These are phyloP conservation scores for Pediacus dermestoides DNA, from an alignment of 2,888 invertebrate genomes.

Conservation along the genomic window DNA sequence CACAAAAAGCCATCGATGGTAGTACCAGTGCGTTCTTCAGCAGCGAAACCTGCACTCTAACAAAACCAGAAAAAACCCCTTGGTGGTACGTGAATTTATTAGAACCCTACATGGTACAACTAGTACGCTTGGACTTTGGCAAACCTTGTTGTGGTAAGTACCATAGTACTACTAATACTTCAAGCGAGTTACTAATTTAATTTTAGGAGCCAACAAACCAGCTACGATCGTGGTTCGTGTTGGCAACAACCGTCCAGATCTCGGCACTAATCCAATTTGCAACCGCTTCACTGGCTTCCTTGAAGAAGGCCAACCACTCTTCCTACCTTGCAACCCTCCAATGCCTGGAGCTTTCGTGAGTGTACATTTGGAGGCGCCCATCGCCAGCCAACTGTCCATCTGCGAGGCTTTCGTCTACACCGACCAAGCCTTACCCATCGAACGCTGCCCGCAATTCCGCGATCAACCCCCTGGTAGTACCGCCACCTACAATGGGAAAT, in stretches of 20 bases:
- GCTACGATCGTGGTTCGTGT: slow-evolving; percentile 87
- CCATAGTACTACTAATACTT: not conserved
- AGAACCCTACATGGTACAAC: slow-evolving; percentile 92
- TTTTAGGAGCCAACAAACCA: slow-evolving; percentile 68
- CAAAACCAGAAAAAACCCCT: slow-evolving; percentile 76
- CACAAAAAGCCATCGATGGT: slow-evolving; percentile 88
- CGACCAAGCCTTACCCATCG: slow-evolving; percentile 86
- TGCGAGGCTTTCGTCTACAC: slow-evolving; percentile 94
- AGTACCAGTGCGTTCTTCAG: slow-evolving; percentile 81
- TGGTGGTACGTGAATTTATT: slow-evolving; percentile 96
- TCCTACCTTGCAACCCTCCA: slow-evolving; percentile 89
- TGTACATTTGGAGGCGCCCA: slow-evolving; percentile 77
- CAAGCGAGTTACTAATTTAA: slow-evolving; percentile 4
- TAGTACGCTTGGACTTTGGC: slow-evolving; percentile 86
- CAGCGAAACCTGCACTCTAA: slow-evolving; percentile 82
- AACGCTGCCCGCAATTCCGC: slow-evolving; percentile 86
- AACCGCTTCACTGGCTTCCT: slow-evolving; percentile 83
- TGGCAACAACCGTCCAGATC: slow-evolving; percentile 87
- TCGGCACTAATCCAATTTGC: slow-evolving; percentile 88
- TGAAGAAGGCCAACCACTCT: slow-evolving; percentile 87
- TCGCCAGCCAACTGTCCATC: slow-evolving; percentile 75
- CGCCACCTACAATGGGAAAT: slow-evolving; percentile 92
- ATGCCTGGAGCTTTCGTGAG: slow-evolving; percentile 95
- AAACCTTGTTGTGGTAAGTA: slow-evolving; percentile 84
- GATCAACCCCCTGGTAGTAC: slow-evolving; percentile 91